phyloP scores from a whole-genome alignment of 1,140 invertebrate genomes.

The Onthophagus taurus region DNA sequence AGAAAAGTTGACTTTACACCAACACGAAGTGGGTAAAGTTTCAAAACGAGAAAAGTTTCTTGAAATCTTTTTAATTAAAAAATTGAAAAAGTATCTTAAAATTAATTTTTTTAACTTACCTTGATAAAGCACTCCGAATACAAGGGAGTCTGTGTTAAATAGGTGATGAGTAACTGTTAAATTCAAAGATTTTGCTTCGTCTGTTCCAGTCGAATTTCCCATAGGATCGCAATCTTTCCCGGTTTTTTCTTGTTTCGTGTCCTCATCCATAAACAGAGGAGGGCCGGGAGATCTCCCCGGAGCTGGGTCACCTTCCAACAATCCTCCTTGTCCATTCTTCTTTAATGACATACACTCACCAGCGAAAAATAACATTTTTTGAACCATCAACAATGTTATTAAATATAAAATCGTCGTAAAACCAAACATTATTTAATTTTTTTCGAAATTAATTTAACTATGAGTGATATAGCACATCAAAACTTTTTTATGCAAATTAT shows the following conservation, averaged over 20 bases:
- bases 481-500: too few relatives aligned
- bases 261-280: not conserved
- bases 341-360: not conserved
- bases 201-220: not conserved
- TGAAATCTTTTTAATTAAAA: too few relatives aligned
- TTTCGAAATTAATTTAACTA: too few relatives aligned
- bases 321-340: not conserved
- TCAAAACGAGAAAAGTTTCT: too few relatives aligned
- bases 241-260: not conserved
- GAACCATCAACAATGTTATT: not conserved
- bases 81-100: too few relatives aligned
- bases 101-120: slow-evolving; percentile 1
- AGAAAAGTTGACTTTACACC: too few relatives aligned
- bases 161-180: not conserved
- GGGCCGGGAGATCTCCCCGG: slow-evolving; percentile 4
- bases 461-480: too few relatives aligned
- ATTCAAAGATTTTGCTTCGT: not conserved
- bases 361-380: not conserved
- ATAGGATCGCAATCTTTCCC: not conserved
- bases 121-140: slow-evolving; percentile 8
- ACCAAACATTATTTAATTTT: too few relatives aligned
- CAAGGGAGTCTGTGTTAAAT: slow-evolving; percentile 2
- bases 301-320: not conserved
- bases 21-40: too few relatives aligned
- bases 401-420: slow-evolving; percentile 5